Evolutionary conservation across 2,888 invertebrate species (phyloP).

Genomic region (Eutolmus rufibarbis): DNA sequence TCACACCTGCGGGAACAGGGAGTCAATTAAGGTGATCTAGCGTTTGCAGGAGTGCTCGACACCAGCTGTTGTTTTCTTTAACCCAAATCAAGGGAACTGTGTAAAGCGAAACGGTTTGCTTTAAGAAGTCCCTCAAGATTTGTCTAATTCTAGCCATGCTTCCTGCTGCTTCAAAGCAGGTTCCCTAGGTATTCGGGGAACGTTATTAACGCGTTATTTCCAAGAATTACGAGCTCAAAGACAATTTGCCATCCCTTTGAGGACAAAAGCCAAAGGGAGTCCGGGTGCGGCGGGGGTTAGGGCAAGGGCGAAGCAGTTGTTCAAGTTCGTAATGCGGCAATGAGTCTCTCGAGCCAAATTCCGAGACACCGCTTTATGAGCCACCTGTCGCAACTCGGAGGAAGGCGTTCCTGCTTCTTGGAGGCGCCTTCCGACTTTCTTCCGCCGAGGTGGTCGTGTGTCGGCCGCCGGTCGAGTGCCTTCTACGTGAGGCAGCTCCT

Average conservation of each 20-base stretch:
- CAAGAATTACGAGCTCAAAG: neutral
- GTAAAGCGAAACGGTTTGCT: neutral
- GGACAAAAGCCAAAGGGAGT: conserved; percentile 42
- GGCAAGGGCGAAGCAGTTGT: conserved; percentile 43
- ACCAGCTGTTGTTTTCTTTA: neutral
- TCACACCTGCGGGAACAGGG: conserved; percentile 9
- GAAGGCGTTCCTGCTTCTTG: neutral
- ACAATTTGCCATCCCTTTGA: conserved; percentile 41
- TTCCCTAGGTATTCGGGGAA: neutral
- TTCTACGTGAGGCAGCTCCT: neutral
- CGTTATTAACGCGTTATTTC: neutral
- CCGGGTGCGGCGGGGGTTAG: conserved; percentile 45
- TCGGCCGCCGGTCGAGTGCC: conserved; percentile 4
- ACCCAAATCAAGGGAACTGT: neutral
- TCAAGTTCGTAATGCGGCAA: conserved; percentile 46
- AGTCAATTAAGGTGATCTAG: neutral
- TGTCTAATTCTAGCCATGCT: neutral
- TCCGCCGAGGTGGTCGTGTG: conserved; percentile 37
- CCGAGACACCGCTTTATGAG: conserved; percentile 56
- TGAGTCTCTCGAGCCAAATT: conserved; percentile 55
- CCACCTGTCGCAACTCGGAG: conserved; percentile 57
- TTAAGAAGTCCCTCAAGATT: neutral
- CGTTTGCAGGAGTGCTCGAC: neutral
- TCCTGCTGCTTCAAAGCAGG: neutral
- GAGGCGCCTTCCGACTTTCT: conserved; percentile 35